phyloP scores from a whole-genome alignment of 2,888 invertebrate species.

The Hirtodrosophila alboralis region DNA sequence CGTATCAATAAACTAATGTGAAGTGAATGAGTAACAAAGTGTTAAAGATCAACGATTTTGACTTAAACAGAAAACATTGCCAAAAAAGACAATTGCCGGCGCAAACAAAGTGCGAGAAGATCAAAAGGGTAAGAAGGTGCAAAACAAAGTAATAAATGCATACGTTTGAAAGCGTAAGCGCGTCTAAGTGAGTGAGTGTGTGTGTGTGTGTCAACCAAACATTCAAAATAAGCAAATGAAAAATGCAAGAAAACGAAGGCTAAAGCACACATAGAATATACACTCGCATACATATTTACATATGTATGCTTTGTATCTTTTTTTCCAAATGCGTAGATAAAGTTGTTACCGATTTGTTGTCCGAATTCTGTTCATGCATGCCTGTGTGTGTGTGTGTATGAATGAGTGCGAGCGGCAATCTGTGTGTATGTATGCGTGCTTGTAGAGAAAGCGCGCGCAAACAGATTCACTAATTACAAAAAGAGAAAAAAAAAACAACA shows the following conservation, averaged over 20 bases:
- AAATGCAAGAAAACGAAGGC: conserved; percentile 50
- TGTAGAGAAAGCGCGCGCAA: conserved; percentile 77
- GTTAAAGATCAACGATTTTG: conserved; percentile 1
- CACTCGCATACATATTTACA: not conserved
- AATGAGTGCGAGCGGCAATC: conserved; percentile 32
- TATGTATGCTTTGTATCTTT: conserved; percentile 12
- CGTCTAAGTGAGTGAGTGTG: conserved; percentile 1
- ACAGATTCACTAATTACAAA: conserved; percentile 51
- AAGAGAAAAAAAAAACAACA: conserved; percentile 30
- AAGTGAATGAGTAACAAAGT: conserved; percentile 26
- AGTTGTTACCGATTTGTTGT: conserved; percentile 59
- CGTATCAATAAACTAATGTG: conserved; percentile 26
- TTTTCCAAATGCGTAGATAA: conserved; percentile 54
- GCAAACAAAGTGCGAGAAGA: conserved; percentile 4
- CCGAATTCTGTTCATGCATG: conserved; percentile 35
- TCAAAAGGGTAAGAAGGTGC: conserved; percentile 35
- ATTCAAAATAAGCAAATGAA: conserved; percentile 35
- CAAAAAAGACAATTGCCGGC: conserved; percentile 17
- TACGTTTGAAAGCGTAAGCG: not conserved
- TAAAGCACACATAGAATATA: conserved; percentile 38
- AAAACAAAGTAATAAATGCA: conserved; percentile 20
- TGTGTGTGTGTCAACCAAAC: conserved; percentile 31
- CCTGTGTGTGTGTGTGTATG: no score
- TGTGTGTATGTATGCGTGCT: conserved; percentile 18
- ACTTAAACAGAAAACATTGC: conserved; percentile 4